Conservation (phyloP, 2,113 vertebrate species). For the Fukomys damarensis region DNA sequence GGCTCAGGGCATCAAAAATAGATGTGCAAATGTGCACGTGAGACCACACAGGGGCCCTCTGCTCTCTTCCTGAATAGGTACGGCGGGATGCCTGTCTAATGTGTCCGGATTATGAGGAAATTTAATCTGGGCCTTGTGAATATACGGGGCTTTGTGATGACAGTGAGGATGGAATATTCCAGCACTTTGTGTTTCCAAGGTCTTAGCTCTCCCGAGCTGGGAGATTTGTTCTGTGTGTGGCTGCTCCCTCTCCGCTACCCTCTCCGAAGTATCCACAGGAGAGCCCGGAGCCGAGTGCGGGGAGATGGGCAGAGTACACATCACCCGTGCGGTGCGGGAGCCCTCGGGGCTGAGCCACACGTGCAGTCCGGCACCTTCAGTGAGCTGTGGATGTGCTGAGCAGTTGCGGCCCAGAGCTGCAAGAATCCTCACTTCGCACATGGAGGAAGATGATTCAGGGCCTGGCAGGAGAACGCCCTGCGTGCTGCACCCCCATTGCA, state of each 20-base stretch:
- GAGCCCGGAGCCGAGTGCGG: rapidly evolving
- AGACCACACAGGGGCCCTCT: background rate
- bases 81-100: too few relatives aligned
- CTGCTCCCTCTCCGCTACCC: background rate
- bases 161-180: background rate
- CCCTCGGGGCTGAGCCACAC: rapidly evolving
- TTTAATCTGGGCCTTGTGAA: background rate
- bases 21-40: background rate
- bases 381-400: rapidly evolving
- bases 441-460: background rate
- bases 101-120: background rate
- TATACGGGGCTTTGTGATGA: background rate
- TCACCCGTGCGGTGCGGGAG: background rate
- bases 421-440: background rate
- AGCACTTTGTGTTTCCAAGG: background rate
- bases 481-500: background rate
- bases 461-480: background rate
- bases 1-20: background rate
- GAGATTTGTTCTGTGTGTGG: background rate
- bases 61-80: background rate
- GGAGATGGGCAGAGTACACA: background rate
- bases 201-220: background rate
- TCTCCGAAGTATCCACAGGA: background rate
- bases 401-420: rapidly evolving
- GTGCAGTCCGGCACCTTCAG: rapidly evolving